phyloP scores from a whole-genome alignment of 2,797 vertebrate genomes.

The Acipenser oxyrinchus region DNA sequence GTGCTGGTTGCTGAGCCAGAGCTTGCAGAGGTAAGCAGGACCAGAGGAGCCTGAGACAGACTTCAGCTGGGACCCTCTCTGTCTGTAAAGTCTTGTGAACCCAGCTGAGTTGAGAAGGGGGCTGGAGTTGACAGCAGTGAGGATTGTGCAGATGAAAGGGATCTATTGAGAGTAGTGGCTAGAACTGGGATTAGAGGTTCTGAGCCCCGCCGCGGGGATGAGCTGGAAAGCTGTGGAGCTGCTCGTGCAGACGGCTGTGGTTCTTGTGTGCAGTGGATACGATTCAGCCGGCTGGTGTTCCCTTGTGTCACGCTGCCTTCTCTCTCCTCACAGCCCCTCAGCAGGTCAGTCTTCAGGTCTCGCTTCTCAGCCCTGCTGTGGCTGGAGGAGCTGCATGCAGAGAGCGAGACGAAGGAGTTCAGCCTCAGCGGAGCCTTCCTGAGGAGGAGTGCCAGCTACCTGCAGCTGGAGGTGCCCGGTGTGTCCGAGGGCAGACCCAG shows the following conservation, averaged over 20 bases:
- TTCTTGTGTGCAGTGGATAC: no score
- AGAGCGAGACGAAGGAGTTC: constrained; percentile 69
- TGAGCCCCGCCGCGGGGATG: no score
- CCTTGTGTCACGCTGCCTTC: neutral
- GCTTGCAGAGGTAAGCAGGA: constrained; percentile 73
- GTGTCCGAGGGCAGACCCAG: constrained; percentile 72
- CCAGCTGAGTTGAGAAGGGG: neutral
- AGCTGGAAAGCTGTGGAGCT: no score
- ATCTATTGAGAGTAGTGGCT: no score
- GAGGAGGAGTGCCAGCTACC: constrained; percentile 56
- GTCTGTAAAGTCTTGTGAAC: neutral
- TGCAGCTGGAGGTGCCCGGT: constrained; percentile 78
- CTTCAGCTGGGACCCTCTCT: neutral
- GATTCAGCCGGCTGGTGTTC: neutral
- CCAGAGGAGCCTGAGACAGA: neutral
- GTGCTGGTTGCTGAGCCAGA: constrained; percentile 72
- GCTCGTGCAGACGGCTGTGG: no score
- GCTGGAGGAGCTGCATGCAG: constrained; percentile 82
- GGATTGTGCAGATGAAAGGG: no score
- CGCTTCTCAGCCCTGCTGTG: constrained; percentile 81
- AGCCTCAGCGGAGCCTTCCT: constrained; percentile 65
- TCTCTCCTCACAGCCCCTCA: constrained; percentile 62
- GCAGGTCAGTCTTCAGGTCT: constrained; percentile 54
- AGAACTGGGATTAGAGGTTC: no score
- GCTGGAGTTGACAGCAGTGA: neutral